Base-by-base conservation (phyloP, 1,140 invertebrate species). In the Leptopilina boulardi region DNA sequence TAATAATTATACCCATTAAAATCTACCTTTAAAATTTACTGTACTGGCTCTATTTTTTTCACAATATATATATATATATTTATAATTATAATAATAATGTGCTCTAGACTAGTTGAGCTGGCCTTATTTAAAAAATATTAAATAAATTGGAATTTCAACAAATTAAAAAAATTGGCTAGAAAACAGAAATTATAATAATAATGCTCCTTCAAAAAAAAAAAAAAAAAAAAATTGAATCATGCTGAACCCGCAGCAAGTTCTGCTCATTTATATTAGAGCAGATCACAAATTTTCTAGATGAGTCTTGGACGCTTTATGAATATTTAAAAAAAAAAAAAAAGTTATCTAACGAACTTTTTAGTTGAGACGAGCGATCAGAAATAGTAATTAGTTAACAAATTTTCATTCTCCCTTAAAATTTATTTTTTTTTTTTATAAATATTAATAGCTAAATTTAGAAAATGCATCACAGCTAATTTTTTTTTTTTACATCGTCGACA, bases 91-190 rank as follows among this genome's bases (percentile, higher is more conserved):
- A 38, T 80, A 80, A 83, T 80, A 86, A 90, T 85, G 81, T 88
- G 89, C 89, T 91, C 89, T 91, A 91, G 90, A 91, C 90, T 91
- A 91, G 89, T 91, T 91, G 90, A 91, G 90, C 89, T 90, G 89
- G 89, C 87, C 87, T 89, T 84, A 82, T 84, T 83, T 81, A 81
- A 38, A 85, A 82, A 71, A 84, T 81, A 76, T 83, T 84, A 87
- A 86, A 86, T 83, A 87, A 87, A 88, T 83, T 88, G 84, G 73
- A 87, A 84, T 87, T 87, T 84, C 82, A 88, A 86, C 82, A 80
- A 87, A 83, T 81, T 83, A 81, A 86, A n/a, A n/a, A 34, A 87
- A 85, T 89, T 88, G 82, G 87, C 86, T 89, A 87, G 81, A 82
- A n/a, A 85, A 84, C 66, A 82, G 75, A 85, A 84, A n/a, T n/a